Base-by-base conservation (phyloP, 1,140 invertebrate species). In the Lerema accius region DNA sequence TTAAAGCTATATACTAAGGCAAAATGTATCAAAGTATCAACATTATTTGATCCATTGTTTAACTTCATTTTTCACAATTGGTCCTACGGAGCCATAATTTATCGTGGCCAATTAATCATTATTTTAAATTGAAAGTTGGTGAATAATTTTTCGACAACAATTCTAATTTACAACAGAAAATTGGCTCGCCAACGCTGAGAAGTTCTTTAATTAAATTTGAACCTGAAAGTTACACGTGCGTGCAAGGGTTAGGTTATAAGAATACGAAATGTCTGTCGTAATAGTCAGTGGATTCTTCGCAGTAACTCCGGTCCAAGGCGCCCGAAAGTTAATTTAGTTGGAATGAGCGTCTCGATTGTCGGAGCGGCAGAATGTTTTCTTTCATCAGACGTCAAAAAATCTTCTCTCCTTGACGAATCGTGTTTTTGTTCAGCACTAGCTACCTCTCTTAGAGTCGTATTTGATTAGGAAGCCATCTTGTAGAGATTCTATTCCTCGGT, bases 241-340 rank as follows among this genome's bases (percentile, higher is more conserved):
- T 43, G 28, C 19, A 28, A 43, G 28, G 55, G 17, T 46, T 48
- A 35, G 19, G 45, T 59, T 53, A 23, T 48, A 59, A 59, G 43
- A 48, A 46, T 48, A 39, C 7, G 23, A 9, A 48, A 39, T 15
- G 46, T 32, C 46, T 10, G 23, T 15, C 23, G 46, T 10, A 49
- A 49, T 32, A 7, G n/a, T 32, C 10, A 19, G 10, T 58, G 14
- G 15, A 43, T 35, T 23, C 32, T 39, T 26, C 35, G 10, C 42
- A 59, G 46, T 46, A 58, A 58, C 42, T 37, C 40, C n/a, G 53
- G 40, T 35, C 15, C 42, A 5, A 58, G 28, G 42, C 23, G 7
- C 1, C 42, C 19, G 23, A 37, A 58, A 58, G 42, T 48, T 59
- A 59, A 59, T 59, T 59, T 59, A 59, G 28, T 48, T 46, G 28